Evolutionary conservation across 1,140 invertebrate species (phyloP), one percentile per base, ranked within the genome.

Genomic region (Antheraea mylitta): DNA sequence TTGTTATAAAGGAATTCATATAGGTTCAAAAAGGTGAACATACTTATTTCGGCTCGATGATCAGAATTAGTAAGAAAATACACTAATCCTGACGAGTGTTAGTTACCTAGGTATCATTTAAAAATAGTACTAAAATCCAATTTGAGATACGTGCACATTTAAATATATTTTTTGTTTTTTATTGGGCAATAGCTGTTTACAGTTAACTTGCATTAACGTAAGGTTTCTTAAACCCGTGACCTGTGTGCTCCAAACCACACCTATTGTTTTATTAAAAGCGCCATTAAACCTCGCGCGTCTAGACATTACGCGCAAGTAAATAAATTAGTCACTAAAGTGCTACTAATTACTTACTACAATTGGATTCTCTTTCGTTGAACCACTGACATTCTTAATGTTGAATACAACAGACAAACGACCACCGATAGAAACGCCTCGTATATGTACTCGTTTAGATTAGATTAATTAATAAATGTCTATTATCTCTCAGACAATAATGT

Each of bases 221-320:
- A 68, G 58, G 66, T 71, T 71, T 68, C 62, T 71, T 71, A 71
- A 71, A 70, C 73, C 53, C 18, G 69, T 70, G 64, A 71, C 69
- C 66, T 36, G 66, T 62, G 72, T 64, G 72, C 66, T 69, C 59
- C 76, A 70, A 69, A 72, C 59, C 76, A 70, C 71, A 72, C 71
- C 76, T 79, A 81, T 82, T 87, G 80, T 83, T 82, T 79, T 80
- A 82, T 82, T 82, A 79, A 86, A 79, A 82, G 76, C 74, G 69
- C 77, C 79, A 79, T 86, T 87, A 85, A 53, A 85, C 78, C 81
- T 81, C 73, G 74, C 81, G 66, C 69, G 80, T 81, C 81, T 77
- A 86, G 83, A 83, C 82, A 81, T 86, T 83, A 89, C 76, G 76
- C 73, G 71, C 76, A 81, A 81, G 78, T 85, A 89, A 86, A 86